A percentile compares a stretch with the other conserved stretches of the same genome.
Evolutionary conservation across 2,797 vertebrate species (phyloP).

Genomic region (Eutrigla gurnardus): DNA sequence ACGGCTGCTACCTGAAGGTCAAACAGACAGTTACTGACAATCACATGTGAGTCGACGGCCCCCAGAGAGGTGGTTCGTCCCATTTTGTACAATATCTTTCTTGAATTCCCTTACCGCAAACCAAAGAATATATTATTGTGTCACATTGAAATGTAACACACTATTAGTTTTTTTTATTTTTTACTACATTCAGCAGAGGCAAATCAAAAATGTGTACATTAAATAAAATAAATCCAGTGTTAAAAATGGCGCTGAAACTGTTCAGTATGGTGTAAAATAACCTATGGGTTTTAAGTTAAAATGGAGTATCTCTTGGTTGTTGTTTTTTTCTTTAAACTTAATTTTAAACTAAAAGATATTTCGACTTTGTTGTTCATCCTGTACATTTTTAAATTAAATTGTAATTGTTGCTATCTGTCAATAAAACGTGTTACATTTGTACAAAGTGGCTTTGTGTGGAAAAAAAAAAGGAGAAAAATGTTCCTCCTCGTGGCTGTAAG

Average conservation of each 20-base stretch:
- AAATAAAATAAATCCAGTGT: conserved; percentile 36
- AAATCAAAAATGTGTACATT: conserved; percentile 12
- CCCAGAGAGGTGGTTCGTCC: conserved; percentile 30
- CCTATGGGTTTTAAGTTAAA: conserved; percentile 46
- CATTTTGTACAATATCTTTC: conserved; percentile 2
- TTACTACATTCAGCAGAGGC: conserved; percentile 20
- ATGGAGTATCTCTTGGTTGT: conserved; percentile 19
- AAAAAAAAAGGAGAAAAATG: no score
- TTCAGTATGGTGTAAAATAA: conserved; percentile 36
- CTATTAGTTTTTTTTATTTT: neutral
- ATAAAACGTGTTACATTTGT: conserved; percentile 76
- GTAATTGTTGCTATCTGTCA: conserved; percentile 69
- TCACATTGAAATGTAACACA: conserved; percentile 20
- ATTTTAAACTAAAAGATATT: conserved; percentile 45
- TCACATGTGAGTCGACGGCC: conserved; percentile 17
- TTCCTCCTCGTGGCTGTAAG: neutral
- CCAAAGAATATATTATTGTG: conserved; percentile 57
- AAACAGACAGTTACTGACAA: conserved; percentile 35
- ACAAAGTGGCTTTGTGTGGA: conserved; percentile 13
- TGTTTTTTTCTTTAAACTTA: conserved; percentile 37
- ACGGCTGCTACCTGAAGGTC: conserved; percentile 61
- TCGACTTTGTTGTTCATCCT: conserved; percentile 58
- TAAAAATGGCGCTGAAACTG: conserved; percentile 37
- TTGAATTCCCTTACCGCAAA: conserved; percentile 27
- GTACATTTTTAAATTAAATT: conserved; percentile 74